Conservation (phyloP, 1,140 invertebrate genomes). For the Pogonomyrmex barbatus region DNA sequence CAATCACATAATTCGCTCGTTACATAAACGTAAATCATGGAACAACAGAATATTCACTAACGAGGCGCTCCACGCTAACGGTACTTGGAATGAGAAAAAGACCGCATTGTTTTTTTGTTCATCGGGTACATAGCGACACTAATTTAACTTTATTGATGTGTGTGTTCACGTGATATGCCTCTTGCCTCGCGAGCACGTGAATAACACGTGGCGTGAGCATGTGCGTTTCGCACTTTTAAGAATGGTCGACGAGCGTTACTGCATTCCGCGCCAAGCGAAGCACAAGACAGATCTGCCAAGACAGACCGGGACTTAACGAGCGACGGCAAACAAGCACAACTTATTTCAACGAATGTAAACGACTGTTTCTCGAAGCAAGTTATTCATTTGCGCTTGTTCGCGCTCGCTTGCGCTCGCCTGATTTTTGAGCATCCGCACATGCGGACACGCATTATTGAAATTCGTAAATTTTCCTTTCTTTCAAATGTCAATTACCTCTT, state of each 20-base stretch:
- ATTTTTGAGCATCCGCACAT: no score
- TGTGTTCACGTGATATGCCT: slow-evolving; percentile 72
- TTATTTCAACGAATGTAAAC: no score
- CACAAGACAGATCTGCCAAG: background rate
- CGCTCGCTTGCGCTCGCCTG: background rate
- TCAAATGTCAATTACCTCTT: background rate
- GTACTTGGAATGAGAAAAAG: background rate
- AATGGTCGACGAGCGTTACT: background rate
- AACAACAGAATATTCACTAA: background rate
- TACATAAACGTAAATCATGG: background rate
- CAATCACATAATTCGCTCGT: background rate
- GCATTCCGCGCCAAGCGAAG: background rate
- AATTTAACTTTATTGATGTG: slow-evolving; percentile 78
- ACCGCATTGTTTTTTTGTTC: slow-evolving; percentile 48
- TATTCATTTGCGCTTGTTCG: background rate
- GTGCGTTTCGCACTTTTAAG: slow-evolving; percentile 48
- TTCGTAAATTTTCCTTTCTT: background rate
- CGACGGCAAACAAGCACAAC: background rate
- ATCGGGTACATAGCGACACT: slow-evolving; percentile 36
- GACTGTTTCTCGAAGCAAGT: background rate
- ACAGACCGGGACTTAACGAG: background rate
- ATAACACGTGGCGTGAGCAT: slow-evolving; percentile 75
- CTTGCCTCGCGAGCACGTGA: slow-evolving; percentile 75
- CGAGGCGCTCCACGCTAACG: background rate
- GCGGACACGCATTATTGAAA: no score